Evolutionary conservation across 2,888 invertebrate genomes (phyloP).

Genomic region (Trissoscelio sp.): DNA sequence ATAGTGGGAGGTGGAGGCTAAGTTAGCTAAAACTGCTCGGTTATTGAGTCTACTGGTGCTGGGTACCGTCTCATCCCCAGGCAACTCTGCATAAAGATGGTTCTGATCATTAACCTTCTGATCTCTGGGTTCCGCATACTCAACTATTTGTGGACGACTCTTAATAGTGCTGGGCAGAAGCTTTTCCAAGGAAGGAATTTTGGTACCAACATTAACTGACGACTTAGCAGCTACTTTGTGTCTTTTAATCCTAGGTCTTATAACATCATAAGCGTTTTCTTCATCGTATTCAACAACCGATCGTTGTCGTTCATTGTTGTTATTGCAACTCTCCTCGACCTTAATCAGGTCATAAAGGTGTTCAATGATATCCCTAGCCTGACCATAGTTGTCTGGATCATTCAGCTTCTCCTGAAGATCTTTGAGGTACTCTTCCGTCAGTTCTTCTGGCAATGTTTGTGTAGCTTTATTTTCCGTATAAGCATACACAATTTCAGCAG

Average conservation of each 20-base stretch:
- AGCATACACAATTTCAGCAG: slow-evolving; percentile 77
- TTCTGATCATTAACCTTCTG: slow-evolving; percentile 80
- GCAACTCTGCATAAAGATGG: slow-evolving; percentile 87
- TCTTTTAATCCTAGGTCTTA: slow-evolving; percentile 83
- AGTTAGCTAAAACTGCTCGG: slow-evolving; percentile 75
- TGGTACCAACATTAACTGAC: slow-evolving; percentile 86
- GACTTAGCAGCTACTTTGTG: slow-evolving; percentile 81
- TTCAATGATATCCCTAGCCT: slow-evolving; percentile 91
- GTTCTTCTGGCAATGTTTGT: slow-evolving; percentile 89
- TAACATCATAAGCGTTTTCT: slow-evolving; percentile 88
- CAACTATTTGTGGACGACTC: slow-evolving; percentile 80
- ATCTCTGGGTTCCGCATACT: slow-evolving; percentile 84
- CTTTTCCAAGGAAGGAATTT: slow-evolving; percentile 86
- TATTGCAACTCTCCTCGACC: slow-evolving; percentile 87
- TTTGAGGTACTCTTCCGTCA: slow-evolving; percentile 89
- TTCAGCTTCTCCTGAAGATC: slow-evolving; percentile 88
- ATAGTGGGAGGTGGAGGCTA: slow-evolving; percentile 78
- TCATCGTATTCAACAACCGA: slow-evolving; percentile 74
- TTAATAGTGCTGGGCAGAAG: slow-evolving; percentile 83
- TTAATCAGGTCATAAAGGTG: slow-evolving; percentile 90
- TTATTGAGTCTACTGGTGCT: slow-evolving; percentile 79
- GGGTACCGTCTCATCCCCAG: slow-evolving; percentile 84
- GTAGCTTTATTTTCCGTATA: slow-evolving; percentile 86
- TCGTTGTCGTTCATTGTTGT: slow-evolving; percentile 81
- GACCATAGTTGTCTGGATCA: slow-evolving; percentile 89